Percentiles rank a stretch among this genome's conserved stretches.
Conservation (phyloP, 2,113 vertebrate species). For the Opisthocomus hoazin region DNA sequence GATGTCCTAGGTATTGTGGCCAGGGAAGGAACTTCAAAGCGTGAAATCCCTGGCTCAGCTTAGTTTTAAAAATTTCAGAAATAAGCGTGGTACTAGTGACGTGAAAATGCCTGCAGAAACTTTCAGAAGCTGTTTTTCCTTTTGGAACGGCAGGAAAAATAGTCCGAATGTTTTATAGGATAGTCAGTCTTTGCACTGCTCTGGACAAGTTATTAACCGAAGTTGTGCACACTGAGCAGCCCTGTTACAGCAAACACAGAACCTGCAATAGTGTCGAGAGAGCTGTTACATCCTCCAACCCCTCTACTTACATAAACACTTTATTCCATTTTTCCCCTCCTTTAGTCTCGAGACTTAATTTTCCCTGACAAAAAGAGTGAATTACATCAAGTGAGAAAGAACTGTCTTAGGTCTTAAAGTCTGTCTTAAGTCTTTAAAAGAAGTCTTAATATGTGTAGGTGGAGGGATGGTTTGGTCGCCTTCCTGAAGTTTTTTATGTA, state of each 20-base stretch:
- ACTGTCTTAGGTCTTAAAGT: not conserved
- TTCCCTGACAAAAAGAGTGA: not conserved
- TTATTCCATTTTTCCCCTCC: not conserved
- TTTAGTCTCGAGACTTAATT: not conserved
- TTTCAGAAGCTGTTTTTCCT: not conserved
- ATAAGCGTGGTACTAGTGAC: not conserved
- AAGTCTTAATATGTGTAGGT: not conserved
- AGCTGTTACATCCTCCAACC: not conserved
- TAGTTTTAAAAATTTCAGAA: not conserved
- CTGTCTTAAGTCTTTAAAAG: not conserved
- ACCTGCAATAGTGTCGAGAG: not conserved
- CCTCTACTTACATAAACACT: not conserved
- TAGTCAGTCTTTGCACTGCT: not conserved
- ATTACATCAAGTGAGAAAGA: not conserved
- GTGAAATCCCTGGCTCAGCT: not conserved
- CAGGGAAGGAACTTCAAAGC: not conserved
- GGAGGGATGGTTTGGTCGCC: not conserved
- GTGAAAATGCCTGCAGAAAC: not conserved
- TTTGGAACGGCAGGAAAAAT: not conserved
- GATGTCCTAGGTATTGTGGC: not conserved
- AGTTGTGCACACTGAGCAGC: not conserved
- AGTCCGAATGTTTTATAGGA: not conserved
- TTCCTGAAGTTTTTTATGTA: not conserved
- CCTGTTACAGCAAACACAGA: not conserved
- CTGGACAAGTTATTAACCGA: not conserved